Base-by-base conservation (phyloP, 1,140 invertebrate genomes). In the Magallana angulata region DNA sequence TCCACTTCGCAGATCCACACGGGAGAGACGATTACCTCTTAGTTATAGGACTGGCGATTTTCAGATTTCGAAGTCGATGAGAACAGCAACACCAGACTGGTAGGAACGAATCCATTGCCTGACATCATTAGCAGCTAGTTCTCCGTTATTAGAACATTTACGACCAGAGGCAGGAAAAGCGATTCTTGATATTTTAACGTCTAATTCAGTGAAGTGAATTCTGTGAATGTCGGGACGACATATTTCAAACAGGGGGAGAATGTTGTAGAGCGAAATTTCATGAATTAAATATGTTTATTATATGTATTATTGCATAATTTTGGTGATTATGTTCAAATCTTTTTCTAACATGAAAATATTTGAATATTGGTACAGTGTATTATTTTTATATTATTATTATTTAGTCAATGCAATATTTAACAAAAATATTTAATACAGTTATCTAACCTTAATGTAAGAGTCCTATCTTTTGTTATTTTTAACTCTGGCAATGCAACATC, bases 201-300 rank as follows among this genome's bases (percentile, higher is more conserved):
- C 84, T 36, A 18, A 85, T 85, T n/a, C 60, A 48, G 18, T 48
- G n/a, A 36, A 60, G 57, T 84, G 82, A 84, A 1, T 16, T 85
- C 16, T 56, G 36, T 36, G 1, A 68, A 68, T 85, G 84, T 56
- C 84, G 84, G 64, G 84, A 85, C 84, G 84, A 48, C 84, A 85
- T 85, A 64, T 85, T 85, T 56, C 62, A 18, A 58, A 58, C 84
- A 9, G 18, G 84, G 62, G 84, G 84, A 85, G 84, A 68, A 85
- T n/a, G n/a, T n/a, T n/a, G n/a, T n/a, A n/a, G n/a, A n/a, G n/a
- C n/a, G n/a, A n/a, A n/a, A n/a, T n/a, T n/a, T n/a, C n/a, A n/a
- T n/a, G n/a, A n/a, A n/a, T n/a, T n/a, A n/a, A n/a, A n/a, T n/a
- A n/a, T n/a, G n/a, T n/a, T n/a, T n/a, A n/a, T n/a, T n/a, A n/a